Conservation (phyloP, 2,113 vertebrate genomes). For the Baryphthengus martii region DNA sequence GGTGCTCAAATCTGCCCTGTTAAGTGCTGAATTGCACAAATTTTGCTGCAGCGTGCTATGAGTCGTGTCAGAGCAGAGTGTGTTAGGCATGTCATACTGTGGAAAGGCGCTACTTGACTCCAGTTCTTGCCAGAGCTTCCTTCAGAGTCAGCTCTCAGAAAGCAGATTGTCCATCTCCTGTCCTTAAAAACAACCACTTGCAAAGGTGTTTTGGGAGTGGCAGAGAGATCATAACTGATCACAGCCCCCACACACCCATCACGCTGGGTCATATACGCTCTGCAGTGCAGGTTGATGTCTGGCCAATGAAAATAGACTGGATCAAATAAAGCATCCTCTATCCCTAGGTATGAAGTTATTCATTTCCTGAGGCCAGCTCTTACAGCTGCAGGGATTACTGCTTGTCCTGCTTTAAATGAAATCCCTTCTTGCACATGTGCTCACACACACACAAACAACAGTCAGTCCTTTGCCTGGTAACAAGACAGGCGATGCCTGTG, state of each 20-base stretch:
- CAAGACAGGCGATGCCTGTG: fast-evolving
- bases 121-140: neutral
- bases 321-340: neutral
- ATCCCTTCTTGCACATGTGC: neutral
- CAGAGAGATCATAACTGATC: neutral
- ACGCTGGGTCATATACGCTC: neutral
- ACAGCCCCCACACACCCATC: neutral
- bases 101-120: neutral
- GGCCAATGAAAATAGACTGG: neutral
- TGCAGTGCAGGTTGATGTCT: neutral
- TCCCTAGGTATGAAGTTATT: constrained; percentile 7
- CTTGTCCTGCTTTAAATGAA: constrained; percentile 39
- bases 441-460: neutral
- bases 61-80: neutral
- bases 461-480: neutral
- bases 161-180: neutral
- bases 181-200: neutral
- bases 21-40: neutral
- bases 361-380: neutral
- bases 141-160: neutral
- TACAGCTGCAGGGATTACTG: constrained; percentile 21
- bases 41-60: neutral
- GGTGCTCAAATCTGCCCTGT: constrained; percentile 10
- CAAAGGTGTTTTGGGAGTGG: neutral
- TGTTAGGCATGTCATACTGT: neutral